Base-by-base conservation (phyloP, 1,140 invertebrate genomes). In the Trachymyrmex septentrionalis region DNA sequence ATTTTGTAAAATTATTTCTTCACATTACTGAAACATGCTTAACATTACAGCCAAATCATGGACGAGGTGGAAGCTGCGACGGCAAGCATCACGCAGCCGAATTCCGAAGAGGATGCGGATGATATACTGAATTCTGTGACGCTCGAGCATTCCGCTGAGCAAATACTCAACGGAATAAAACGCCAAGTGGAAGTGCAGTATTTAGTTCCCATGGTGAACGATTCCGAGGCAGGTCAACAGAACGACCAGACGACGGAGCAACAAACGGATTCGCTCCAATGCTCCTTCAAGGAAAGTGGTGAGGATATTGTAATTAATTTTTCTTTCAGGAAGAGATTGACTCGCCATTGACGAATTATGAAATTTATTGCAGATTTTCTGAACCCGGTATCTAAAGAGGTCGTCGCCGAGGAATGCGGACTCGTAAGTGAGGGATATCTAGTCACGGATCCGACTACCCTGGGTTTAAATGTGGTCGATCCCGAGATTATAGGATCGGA, bases 381-480 rank as follows among this genome's bases (percentile, higher is more conserved):
- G 44, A 96, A 96, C 90, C 95, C 96, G 72, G 95, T 96, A 12
- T 95, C 96, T 2, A 96, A 96, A 90, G 95, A 96, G 88, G 95
- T 96, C 44, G 95, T 96, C 0, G 96, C 96, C 2, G 95, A 96
- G 87, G 96, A 96, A 90, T 96, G 96, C 82, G 96, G 96, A 12
- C 91, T 95, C 1, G 93, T 95, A 6, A 93, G 94, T 6, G 95
- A 95, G 66, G 94, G 96, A 61, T 96, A 95, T 86, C 89, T 96
- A 7, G 96, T 96, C 0, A 96, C 96, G 0, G 96, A 96, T 86
- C 95, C 96, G 3, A 94, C 94, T 6, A 92, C 94, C 3, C 84
- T 96, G 16, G 96, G 96, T 9, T 71, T 96, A 38, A 96, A 96
- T 88, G 92, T 96, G 86, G 88, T 94, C 1, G 96, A 96, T 86